These are phyloP conservation scores for Delphinus delphis DNA, from an alignment of 2,113 vertebrate species.

Conservation along the genomic window DNA sequence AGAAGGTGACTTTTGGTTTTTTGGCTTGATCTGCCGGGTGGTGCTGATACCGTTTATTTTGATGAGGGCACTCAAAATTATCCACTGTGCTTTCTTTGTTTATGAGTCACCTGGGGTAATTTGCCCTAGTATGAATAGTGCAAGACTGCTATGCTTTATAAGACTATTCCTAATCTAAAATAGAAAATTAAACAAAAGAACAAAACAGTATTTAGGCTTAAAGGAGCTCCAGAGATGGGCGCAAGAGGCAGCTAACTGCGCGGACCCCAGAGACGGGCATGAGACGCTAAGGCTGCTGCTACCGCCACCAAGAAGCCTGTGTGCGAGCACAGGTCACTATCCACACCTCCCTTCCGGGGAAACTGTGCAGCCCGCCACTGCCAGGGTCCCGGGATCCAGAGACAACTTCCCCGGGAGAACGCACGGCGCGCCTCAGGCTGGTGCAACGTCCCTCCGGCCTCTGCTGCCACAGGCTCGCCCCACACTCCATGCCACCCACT, in stretches of 20 bases:
- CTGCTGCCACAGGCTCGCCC: no score
- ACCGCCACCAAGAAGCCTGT: no score
- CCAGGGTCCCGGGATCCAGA: no score
- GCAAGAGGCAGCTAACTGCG: fast-evolving
- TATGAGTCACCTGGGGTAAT: background rate
- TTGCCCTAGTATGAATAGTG: background rate
- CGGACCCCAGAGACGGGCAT: no score
- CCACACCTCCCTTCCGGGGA: no score
- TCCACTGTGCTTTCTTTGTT: background rate
- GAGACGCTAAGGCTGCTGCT: no score
- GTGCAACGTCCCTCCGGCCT: no score
- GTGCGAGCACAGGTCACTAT: no score
- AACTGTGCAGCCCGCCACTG: no score
- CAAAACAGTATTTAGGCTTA: background rate
- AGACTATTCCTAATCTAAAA: background rate
- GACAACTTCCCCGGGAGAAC: no score
- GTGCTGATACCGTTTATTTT: background rate
- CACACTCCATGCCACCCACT: fast-evolving
- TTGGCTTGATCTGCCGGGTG: background rate
- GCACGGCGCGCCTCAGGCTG: no score
- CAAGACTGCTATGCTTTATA: background rate
- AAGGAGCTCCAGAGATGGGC: no score
- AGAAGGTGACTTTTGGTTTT: background rate
- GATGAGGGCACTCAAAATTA: background rate
- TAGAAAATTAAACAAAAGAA: background rate